A percentile compares a stretch with the other conserved stretches of the same genome.
Conservation (phyloP, 2,113 vertebrate genomes). For the Gnathonemus echidnorhynchus region DNA sequence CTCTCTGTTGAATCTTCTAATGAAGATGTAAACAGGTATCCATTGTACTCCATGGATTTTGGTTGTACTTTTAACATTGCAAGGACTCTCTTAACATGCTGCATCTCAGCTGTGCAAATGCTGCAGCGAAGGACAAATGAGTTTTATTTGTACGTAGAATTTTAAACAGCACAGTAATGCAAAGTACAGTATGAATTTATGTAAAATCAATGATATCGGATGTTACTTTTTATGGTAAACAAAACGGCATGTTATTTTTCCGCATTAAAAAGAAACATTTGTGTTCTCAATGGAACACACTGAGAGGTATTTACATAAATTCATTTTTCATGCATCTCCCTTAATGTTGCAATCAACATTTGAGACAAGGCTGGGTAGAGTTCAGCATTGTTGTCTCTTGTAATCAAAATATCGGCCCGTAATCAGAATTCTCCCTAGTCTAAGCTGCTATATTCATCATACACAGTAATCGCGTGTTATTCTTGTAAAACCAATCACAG, state of each 20-base stretch:
- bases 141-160: neutral
- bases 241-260: neutral
- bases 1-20: neutral
- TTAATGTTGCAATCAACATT: conserved; percentile 2
- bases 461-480: neutral
- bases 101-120: neutral
- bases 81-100: neutral
- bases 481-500: neutral
- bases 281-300: neutral
- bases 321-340: neutral
- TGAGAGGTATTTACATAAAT: conserved; percentile 5
- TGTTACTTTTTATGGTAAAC: neutral
- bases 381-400: neutral
- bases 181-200: neutral
- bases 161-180: neutral
- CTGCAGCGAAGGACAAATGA: neutral
- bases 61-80: neutral
- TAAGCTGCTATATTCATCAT: neutral
- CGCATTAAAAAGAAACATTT: neutral
- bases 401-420: conserved; percentile 9
- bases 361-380: neutral
- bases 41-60: neutral
- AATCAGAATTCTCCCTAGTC: neutral
- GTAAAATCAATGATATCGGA: neutral
- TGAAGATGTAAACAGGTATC: neutral